A percentile compares a stretch with the other conserved stretches of the same genome.
Conservation (phyloP, 2,888 invertebrate species). For the Argyresthia goedartella region DNA sequence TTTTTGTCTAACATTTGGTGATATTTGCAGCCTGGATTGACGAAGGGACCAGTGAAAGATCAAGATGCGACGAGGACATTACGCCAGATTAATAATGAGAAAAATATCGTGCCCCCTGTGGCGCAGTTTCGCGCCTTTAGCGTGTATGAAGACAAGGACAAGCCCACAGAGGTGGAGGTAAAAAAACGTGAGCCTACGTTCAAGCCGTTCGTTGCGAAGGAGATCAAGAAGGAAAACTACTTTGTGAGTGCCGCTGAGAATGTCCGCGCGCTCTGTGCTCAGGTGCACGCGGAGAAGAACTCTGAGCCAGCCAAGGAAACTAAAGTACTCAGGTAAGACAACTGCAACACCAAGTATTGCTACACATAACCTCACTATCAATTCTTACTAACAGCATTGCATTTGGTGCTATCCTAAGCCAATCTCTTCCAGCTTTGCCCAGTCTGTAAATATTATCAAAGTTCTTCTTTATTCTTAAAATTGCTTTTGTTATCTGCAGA, state of each 20-base stretch:
- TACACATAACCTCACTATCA: constrained; percentile 9
- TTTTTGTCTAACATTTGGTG: constrained; percentile 6
- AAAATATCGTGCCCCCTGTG: constrained; percentile 71
- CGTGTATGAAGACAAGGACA: constrained; percentile 80
- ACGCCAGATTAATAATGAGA: constrained; percentile 60
- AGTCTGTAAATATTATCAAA: too few relatives aligned
- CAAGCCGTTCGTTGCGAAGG: constrained; percentile 56
- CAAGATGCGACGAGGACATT: constrained; percentile 60
- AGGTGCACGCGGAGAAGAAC: constrained; percentile 37
- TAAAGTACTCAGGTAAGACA: constrained; percentile 37
- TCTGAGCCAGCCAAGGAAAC: constrained; percentile 40
- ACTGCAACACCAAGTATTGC: neutral
- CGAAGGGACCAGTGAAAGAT: constrained; percentile 57
- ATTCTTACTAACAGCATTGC: too few relatives aligned
- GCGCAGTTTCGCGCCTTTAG: constrained; percentile 83
- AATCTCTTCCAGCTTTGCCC: too few relatives aligned
- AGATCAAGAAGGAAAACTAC: constrained; percentile 44
- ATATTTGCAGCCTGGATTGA: constrained; percentile 44
- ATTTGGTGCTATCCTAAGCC: neutral
- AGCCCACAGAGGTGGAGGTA: constrained; percentile 50
- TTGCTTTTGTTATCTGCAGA: constrained; percentile 16
- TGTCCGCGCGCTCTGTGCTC: constrained; percentile 39
- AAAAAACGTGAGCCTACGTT: constrained; percentile 54
- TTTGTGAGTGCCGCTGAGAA: constrained; percentile 44
- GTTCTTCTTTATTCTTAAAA: too few relatives aligned